These are phyloP conservation scores for Bombus pyrosoma DNA, from an alignment of 1,140 invertebrate species.

Conservation along the genomic window DNA sequence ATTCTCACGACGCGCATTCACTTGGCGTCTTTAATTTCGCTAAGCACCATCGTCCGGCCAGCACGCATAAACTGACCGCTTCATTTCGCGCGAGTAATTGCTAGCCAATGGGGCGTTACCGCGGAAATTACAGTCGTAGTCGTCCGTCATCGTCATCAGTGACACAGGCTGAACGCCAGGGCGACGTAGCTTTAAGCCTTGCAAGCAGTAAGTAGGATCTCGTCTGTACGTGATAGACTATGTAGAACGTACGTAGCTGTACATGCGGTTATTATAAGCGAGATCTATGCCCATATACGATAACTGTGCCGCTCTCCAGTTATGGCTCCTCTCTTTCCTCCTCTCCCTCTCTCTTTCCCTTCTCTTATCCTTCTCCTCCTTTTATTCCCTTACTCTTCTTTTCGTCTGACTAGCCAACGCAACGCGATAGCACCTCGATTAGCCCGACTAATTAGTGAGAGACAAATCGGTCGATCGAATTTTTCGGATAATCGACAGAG, in stretches of 20 bases:
- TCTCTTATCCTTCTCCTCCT: neutral
- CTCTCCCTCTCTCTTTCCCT: neutral
- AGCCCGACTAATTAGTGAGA: rapidly evolving
- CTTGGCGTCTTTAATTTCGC: conserved; percentile 56
- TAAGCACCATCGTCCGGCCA: conserved; percentile 39
- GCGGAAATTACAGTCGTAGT: conserved; percentile 58
- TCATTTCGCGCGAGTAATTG: conserved; percentile 65
- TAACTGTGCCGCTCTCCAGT: conserved; percentile 75
- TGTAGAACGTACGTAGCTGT: conserved; percentile 72
- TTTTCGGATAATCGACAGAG: no score
- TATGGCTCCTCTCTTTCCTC: conserved; percentile 59
- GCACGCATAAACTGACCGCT: conserved; percentile 53
- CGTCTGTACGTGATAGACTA: conserved; percentile 47
- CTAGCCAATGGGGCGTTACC: conserved; percentile 55
- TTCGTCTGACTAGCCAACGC: neutral
- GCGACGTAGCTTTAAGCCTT: conserved; percentile 20
- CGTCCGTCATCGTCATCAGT: conserved; percentile 60
- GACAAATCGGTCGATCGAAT: no score
- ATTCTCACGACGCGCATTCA: neutral
- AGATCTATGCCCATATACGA: conserved; percentile 71
- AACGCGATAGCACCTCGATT: no score
- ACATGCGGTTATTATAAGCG: conserved; percentile 71
- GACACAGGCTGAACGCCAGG: conserved; percentile 19
- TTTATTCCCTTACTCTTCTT: no score
- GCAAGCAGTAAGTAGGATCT: conserved; percentile 48